These are phyloP conservation scores for Diceros bicornis DNA, from an alignment of 2,797 vertebrate genomes.

Conservation along the genomic window DNA sequence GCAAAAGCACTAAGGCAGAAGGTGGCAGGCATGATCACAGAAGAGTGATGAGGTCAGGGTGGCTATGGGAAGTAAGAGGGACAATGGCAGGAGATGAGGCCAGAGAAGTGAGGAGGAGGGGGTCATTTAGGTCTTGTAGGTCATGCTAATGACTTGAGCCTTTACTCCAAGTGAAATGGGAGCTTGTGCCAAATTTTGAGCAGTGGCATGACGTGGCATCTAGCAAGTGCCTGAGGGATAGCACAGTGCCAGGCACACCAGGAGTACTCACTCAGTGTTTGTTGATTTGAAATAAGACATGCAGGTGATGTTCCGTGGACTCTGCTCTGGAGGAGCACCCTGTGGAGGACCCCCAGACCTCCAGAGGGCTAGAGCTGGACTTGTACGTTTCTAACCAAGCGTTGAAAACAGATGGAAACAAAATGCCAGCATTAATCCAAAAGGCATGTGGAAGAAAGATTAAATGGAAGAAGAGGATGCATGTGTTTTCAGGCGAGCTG, in stretches of 20 bases:
- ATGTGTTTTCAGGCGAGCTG: constrained; percentile 79
- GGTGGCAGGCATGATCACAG: neutral
- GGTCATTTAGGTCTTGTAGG: neutral
- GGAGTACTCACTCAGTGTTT: neutral
- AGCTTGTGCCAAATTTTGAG: neutral
- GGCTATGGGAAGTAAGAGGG: neutral
- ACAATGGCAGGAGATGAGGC: neutral
- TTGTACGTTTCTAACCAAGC: constrained; percentile 87
- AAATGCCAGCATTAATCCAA: constrained; percentile 88
- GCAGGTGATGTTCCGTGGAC: neutral
- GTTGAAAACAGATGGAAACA: constrained; percentile 90
- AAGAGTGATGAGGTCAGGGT: neutral
- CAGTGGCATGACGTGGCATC: neutral
- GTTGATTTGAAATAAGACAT: constrained; percentile 1
- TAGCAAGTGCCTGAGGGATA: neutral
- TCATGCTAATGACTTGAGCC: neutral
- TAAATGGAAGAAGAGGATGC: constrained; percentile 87
- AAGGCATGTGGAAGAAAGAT: constrained; percentile 89
- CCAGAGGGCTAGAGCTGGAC: constrained; percentile 80
- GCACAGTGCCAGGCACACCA: neutral
- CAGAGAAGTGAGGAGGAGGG: neutral
- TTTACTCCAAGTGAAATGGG: neutral
- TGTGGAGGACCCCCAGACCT: constrained; percentile 75
- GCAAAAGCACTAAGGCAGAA: neutral
- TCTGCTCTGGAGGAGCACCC: neutral